Evolutionary conservation across 1,140 invertebrate species (phyloP), one percentile per base, ranked within the genome.

Genomic region (Calephelis virginiensis): DNA sequence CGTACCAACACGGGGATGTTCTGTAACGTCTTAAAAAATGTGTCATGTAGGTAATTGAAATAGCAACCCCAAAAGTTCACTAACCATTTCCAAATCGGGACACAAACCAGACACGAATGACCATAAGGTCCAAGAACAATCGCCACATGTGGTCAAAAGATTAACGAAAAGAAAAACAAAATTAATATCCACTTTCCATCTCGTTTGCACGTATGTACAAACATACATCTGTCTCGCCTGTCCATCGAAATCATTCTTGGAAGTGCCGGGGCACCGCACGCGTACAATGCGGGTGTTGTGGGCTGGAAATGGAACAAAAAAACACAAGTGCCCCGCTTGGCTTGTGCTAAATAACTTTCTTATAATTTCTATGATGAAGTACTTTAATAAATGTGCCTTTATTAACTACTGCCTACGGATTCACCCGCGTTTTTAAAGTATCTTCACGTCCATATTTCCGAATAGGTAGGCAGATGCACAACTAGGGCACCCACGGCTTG

Each of bases 141-240:
- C 85, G 80, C 86, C 87, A 90, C 87, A 90, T 90, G 87, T 90
- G 85, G 86, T 76, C 85, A 83, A 80, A 59, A 85, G 83, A 88
- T 88, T 88, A 86, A 89, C 77, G 75, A 84, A 89, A 89, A 86
- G 84, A 84, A 89, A 86, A 86, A 88, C 80, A 88, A 88, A 86
- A 85, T 82, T 82, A 80, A 84, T 81, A 78, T 81, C 69, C 74
- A 75, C 45, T 45, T 17, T 13, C 70, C 63, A 13, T 82, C 84
- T 43, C 79, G 63, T 63, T 86, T 74, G 60, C 68, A n/a, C 43
- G 1, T n/a, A 11, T 37, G 8, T 7, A 56, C 40, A 65, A 46
- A 9, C 28, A 43, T 76, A 69, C 63, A n/a, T 60, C 62, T 49
- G 46, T 86, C 82, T 73, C 75, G 64, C 9, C 82, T 68, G 56